Evolutionary conservation across 2,113 vertebrate species (phyloP).

Genomic region (Boulengeromyrus knoepffleri): DNA sequence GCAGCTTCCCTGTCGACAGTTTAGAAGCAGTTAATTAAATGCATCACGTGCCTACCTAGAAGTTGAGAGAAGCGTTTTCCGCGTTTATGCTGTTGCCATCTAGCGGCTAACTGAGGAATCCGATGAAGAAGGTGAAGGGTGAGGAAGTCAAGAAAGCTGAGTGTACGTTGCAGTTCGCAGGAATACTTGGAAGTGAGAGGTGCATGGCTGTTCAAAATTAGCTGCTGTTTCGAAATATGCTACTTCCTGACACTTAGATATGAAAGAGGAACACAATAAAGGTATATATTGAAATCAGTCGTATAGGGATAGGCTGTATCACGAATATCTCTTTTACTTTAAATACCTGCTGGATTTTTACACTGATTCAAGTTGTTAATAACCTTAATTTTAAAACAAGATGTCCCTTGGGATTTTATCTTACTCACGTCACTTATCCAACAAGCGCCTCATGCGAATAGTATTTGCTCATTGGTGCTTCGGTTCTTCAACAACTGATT

Average conservation of each 20-base stretch:
- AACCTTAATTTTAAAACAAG: not conserved
- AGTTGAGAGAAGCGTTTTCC: not conserved
- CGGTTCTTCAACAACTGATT: no score
- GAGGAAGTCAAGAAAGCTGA: not conserved
- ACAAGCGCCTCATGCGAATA: no score
- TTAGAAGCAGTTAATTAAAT: not conserved
- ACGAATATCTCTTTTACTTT: not conserved
- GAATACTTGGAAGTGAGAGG: not conserved
- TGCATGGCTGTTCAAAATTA: not conserved
- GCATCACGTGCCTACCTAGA: not conserved
- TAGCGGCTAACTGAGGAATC: not conserved
- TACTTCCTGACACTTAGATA: not conserved
- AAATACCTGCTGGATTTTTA: not conserved
- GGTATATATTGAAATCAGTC: not conserved
- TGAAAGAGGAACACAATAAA: not conserved
- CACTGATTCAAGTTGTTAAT: not conserved
- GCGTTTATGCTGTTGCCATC: not conserved
- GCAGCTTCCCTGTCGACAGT: not conserved
- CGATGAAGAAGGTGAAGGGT: not conserved
- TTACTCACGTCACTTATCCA: not conserved
- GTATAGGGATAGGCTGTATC: not conserved
- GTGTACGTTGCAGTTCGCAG: not conserved
- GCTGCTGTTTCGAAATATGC: not conserved
- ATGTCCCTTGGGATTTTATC: not conserved
- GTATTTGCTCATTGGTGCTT: no score